Conservation (phyloP, 2,888 invertebrate genomes). For the Lepidocyrtinus sp. region DNA sequence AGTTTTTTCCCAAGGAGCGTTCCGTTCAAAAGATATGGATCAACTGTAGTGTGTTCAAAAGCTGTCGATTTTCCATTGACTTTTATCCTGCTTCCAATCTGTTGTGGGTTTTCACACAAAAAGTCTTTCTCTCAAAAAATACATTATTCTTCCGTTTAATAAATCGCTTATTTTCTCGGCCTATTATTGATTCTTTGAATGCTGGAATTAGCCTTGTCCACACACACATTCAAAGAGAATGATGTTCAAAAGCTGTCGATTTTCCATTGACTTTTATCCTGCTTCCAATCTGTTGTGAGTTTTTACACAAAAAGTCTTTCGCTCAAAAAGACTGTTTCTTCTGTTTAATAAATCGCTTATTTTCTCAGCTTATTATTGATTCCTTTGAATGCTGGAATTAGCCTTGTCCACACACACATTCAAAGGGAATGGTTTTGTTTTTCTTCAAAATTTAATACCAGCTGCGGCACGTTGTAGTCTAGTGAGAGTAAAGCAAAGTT, state of each 20-base stretch:
- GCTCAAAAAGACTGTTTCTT: conserved; percentile 32
- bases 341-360: conserved; percentile 28
- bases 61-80: conserved; percentile 30
- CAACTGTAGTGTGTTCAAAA: background rate
- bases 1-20: background rate
- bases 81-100: conserved; percentile 52
- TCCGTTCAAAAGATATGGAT: background rate
- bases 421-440: background rate
- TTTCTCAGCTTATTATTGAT: conserved; percentile 31
- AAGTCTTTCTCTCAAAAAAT: background rate
- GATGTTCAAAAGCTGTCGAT: conserved; percentile 9
- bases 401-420: background rate
- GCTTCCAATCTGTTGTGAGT: conserved; percentile 54
- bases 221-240: background rate
- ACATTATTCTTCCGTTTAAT: conserved; percentile 49
- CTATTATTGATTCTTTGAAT: conserved; percentile 34
- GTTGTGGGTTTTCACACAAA: conserved; percentile 32
- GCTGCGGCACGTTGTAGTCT: conserved; percentile 13
- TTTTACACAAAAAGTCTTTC: background rate
- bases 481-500: background rate
- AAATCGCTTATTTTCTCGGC: conserved; percentile 8
- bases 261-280: conserved; percentile 36
- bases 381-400: conserved; percentile 34
- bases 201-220: conserved; percentile 33
- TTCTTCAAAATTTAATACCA: conserved; percentile 30